Conservation (phyloP, 2,113 vertebrate genomes). For the Hipposideros armiger region DNA sequence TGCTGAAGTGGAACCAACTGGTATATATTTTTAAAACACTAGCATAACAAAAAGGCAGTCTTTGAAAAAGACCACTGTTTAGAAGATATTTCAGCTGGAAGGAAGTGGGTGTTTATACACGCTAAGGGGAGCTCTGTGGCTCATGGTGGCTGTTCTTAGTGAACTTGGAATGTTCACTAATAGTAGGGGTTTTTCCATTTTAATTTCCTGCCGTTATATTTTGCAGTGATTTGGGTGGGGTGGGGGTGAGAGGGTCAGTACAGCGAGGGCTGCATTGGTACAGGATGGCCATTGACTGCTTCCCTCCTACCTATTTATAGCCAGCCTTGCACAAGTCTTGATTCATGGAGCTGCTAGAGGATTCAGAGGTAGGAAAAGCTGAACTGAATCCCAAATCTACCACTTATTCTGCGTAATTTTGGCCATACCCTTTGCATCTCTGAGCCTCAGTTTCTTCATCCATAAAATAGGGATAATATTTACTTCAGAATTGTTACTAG, state of each 20-base stretch:
- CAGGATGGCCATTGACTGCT: neutral
- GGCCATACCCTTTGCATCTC: neutral
- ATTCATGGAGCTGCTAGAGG: neutral
- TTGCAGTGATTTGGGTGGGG: neutral
- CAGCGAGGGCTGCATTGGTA: neutral
- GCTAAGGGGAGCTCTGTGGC: neutral
- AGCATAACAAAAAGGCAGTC: constrained; percentile 28
- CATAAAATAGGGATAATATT: neutral
- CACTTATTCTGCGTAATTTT: neutral
- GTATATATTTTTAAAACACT: constrained; percentile 19
- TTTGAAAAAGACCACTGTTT: neutral
- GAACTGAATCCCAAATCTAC: neutral
- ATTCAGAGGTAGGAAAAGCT: neutral
- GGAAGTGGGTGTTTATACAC: constrained; percentile 22
- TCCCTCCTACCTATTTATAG: neutral
- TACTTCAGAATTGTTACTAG: neutral
- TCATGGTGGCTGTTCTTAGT: neutral
- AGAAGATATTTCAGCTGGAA: constrained; percentile 56
- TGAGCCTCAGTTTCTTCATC: constrained; percentile 48
- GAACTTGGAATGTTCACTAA: neutral
- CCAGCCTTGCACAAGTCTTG: neutral
- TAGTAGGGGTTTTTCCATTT: neutral
- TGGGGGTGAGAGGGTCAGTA: neutral
- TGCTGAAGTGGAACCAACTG: constrained; percentile 18
- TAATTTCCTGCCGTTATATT: neutral